Evolutionary conservation across 2,113 vertebrate species (phyloP).

Genomic region (Sminthopsis crassicaudata): DNA sequence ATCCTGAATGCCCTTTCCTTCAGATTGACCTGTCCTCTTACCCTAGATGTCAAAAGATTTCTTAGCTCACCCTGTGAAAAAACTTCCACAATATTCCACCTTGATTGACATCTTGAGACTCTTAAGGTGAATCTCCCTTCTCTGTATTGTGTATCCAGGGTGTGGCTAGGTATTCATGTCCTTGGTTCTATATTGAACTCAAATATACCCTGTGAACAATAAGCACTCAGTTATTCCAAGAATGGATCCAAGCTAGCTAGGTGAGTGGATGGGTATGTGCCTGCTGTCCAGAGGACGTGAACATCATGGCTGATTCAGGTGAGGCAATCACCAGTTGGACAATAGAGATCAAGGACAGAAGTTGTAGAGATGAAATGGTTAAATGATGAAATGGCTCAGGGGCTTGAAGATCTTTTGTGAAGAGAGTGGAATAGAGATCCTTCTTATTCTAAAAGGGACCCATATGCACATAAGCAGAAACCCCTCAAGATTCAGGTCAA

Average conservation of each 20-base stretch:
- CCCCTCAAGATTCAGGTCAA: neutral
- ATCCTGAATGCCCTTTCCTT: neutral
- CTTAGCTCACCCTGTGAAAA: neutral
- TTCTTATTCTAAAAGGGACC: neutral
- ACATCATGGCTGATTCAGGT: neutral
- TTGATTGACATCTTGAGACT: neutral
- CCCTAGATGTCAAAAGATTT: neutral
- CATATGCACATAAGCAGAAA: neutral
- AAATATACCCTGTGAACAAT: neutral
- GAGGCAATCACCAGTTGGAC: neutral
- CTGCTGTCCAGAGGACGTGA: neutral
- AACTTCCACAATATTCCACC: neutral
- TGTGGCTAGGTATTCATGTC: neutral
- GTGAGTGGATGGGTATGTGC: neutral
- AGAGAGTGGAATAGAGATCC: neutral
- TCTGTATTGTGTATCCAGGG: neutral
- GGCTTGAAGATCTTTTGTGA: neutral
- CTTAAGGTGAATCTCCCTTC: neutral
- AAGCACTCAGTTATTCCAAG: neutral
- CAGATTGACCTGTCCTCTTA: neutral
- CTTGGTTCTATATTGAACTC: neutral
- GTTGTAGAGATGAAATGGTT: neutral
- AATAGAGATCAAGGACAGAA: neutral
- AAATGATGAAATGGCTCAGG: neutral
- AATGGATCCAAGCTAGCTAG: neutral